phyloP scores from a whole-genome alignment of 2,113 vertebrate genomes.

The Cinclus mexicanus region DNA sequence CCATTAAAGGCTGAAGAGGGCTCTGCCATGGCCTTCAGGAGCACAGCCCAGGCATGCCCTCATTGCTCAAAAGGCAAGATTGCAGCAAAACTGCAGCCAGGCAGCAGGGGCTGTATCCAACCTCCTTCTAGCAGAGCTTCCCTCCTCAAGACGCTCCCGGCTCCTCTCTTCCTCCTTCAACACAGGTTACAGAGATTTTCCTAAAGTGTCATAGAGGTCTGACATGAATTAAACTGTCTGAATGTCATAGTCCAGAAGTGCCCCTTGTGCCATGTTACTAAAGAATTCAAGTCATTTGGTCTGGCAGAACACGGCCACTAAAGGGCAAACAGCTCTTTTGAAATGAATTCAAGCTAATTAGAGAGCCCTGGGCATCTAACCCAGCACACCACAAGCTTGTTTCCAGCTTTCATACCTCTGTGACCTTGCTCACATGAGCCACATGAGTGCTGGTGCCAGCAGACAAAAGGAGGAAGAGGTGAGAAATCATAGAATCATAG shows the following conservation, averaged over 20 bases:
- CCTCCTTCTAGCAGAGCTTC: not conserved
- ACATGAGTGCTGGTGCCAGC: not conserved
- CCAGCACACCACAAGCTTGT: not conserved
- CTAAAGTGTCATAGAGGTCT: not conserved
- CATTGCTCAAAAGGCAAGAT: not conserved
- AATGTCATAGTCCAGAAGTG: not conserved
- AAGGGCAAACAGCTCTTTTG: not conserved
- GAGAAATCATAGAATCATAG: not conserved
- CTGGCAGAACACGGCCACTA: not conserved
- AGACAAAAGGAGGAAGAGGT: not conserved
- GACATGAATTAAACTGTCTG: not conserved
- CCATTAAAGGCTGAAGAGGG: not conserved
- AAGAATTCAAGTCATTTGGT: not conserved
- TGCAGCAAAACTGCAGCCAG: not conserved
- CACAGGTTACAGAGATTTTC: not conserved
- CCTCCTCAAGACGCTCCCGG: accelerated
- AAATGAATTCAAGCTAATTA: not conserved
- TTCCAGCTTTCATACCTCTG: not conserved
- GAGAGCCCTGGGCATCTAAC: not conserved
- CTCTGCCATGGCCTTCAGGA: not conserved
- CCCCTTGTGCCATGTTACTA: not conserved
- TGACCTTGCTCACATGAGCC: not conserved
- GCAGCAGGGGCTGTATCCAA: not conserved
- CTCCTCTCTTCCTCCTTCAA: not conserved
- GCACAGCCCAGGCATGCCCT: not conserved